A percentile compares a stretch with the other conserved stretches of the same genome.
phyloP scores from a whole-genome alignment of 2,113 vertebrate genomes.

The Cinclus mexicanus region DNA sequence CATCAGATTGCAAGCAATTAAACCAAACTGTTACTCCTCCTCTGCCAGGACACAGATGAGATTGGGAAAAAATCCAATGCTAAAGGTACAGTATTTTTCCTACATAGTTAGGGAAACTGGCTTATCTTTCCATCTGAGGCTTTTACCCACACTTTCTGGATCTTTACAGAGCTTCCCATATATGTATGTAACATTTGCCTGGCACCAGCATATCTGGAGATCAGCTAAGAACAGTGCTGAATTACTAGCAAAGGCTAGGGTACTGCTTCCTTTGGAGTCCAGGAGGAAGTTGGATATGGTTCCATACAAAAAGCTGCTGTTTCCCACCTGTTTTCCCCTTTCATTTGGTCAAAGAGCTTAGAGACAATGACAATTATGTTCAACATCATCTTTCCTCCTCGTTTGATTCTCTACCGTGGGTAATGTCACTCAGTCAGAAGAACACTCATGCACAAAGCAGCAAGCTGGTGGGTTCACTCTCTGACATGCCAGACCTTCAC shows the following conservation, averaged over 20 bases:
- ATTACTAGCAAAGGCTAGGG: background rate
- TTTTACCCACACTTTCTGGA: background rate
- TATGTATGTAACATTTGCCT: background rate
- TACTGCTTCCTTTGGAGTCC: background rate
- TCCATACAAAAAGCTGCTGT: background rate
- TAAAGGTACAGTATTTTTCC: background rate
- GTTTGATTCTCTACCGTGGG: background rate
- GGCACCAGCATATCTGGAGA: background rate
- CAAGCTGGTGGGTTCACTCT: background rate
- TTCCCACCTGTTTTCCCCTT: background rate
- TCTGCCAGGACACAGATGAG: background rate
- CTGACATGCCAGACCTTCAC: background rate
- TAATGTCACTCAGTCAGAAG: background rate
- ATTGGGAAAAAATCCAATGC: background rate
- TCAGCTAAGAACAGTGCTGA: background rate
- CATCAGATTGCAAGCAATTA: background rate
- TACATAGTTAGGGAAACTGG: background rate
- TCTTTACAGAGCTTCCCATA: background rate
- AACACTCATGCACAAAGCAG: background rate
- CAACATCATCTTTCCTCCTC: background rate
- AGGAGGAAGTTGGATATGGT: background rate
- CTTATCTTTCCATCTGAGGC: background rate
- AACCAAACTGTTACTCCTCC: background rate
- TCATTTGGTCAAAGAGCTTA: background rate
- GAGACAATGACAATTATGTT: background rate